Evolutionary conservation across 2,888 invertebrate genomes (phyloP).

Genomic region (Zygothrica quintamaculata): DNA sequence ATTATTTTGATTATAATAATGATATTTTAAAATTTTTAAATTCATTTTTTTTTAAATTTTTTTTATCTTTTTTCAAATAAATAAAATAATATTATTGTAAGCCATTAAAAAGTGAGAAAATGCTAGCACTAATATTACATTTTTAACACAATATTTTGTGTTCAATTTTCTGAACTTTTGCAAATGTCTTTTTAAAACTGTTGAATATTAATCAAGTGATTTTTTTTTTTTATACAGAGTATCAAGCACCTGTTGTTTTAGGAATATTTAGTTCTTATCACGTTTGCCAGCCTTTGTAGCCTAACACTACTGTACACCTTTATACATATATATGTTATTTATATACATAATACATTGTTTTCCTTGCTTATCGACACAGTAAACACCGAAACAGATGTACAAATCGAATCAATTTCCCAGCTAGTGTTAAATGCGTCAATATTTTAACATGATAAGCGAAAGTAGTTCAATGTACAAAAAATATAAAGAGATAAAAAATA

Average conservation of each 20-base stretch:
- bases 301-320: slow-evolving; percentile 25
- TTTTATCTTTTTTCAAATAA: too few relatives aligned
- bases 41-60: too few relatives aligned
- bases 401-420: slow-evolving; percentile 67
- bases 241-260: slow-evolving; percentile 47
- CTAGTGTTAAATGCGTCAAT: slow-evolving; percentile 45
- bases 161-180: too few relatives aligned
- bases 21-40: too few relatives aligned
- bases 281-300: slow-evolving; percentile 5
- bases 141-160: too few relatives aligned
- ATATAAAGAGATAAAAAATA: too few relatives aligned
- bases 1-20: too few relatives aligned
- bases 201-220: slow-evolving; percentile 2
- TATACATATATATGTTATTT: too few relatives aligned
- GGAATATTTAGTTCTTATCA: slow-evolving; percentile 24
- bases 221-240: slow-evolving; percentile 3
- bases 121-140: too few relatives aligned
- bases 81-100: too few relatives aligned
- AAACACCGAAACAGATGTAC: slow-evolving; percentile 49
- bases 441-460: slow-evolving; percentile 36
- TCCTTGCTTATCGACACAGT: slow-evolving; percentile 40
- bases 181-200: too few relatives aligned
- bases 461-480: not conserved
- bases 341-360: slow-evolving; percentile 30
- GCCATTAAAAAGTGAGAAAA: too few relatives aligned